Conservation (phyloP, 2,797 vertebrate species). For the Oophaga sylvatica region DNA sequence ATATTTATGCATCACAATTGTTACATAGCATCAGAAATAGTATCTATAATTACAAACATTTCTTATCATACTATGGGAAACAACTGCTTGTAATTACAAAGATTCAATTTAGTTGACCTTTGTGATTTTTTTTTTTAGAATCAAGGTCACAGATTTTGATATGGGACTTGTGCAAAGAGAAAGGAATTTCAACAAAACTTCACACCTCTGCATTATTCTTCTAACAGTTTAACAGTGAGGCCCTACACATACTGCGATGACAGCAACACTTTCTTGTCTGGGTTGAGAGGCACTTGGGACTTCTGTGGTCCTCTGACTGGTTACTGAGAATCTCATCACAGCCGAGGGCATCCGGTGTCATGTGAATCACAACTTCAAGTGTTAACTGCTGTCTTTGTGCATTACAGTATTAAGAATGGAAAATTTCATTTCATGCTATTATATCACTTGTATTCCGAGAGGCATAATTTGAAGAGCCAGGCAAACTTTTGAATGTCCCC, state of each 20-base stretch:
- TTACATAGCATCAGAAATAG: not conserved
- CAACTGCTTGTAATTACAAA: not conserved
- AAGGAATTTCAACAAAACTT: constrained; percentile 50
- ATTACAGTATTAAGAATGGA: not conserved
- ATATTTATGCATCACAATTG: not conserved
- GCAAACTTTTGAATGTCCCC: no score
- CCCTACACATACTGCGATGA: constrained; percentile 46
- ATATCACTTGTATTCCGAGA: no score
- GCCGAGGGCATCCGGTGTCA: not conserved
- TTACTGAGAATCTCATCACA: constrained; percentile 23
- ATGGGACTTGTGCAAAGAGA: constrained; percentile 30
- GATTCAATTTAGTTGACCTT: constrained; percentile 22
- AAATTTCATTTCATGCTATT: no score
- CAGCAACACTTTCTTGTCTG: constrained; percentile 43
- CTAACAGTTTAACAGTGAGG: constrained; percentile 49
- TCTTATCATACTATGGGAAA: not conserved
- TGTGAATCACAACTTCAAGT: constrained; percentile 1
- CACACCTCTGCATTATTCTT: constrained; percentile 56
- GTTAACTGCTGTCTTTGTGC: not conserved
- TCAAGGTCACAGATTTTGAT: constrained; percentile 48
- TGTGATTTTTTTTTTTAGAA: not conserved
- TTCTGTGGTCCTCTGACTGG: constrained; percentile 19
- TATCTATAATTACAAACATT: not conserved
- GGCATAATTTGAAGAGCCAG: no score
- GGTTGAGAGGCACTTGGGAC: constrained; percentile 8